Evolutionary conservation across 2,888 invertebrate species (phyloP).

Genomic region (Tetropium fuscum): DNA sequence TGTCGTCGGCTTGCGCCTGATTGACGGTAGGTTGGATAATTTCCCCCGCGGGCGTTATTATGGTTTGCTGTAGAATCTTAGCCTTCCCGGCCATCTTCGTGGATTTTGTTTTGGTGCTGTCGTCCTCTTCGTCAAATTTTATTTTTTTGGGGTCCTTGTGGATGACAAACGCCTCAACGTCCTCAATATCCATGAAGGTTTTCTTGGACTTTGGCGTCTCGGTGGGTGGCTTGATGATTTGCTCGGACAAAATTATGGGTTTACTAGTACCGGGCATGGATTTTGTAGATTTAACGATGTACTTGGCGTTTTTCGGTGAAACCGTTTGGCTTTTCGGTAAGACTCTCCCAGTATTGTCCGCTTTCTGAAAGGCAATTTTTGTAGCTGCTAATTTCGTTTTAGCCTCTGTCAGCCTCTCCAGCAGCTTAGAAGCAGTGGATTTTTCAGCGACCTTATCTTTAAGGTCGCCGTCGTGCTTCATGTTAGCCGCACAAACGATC

Average conservation of each 20-base stretch:
- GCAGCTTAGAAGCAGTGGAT: conserved; percentile 66
- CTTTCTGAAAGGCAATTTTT: not conserved
- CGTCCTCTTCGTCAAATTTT: conserved; percentile 29
- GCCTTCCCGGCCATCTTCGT: conserved; percentile 54
- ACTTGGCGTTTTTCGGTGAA: conserved; percentile 1
- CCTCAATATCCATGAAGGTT: conserved; percentile 57
- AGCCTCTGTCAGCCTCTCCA: conserved; percentile 67
- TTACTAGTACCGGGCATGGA: conserved; percentile 46
- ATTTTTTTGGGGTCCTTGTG: conserved; percentile 52
- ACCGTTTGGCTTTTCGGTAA: conserved; percentile 1
- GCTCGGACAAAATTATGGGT: conserved; percentile 62
- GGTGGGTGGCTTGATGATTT: conserved; percentile 58
- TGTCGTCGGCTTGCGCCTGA: conserved; percentile 56
- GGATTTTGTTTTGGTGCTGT: conserved; percentile 20
- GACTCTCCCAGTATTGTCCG: not conserved
- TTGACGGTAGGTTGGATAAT: conserved; percentile 46
- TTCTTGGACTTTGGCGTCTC: conserved; percentile 20
- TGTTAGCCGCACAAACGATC: conserved; percentile 44
- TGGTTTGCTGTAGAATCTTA: conserved; percentile 64
- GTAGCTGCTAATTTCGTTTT: conserved; percentile 30
- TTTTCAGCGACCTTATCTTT: conserved; percentile 60
- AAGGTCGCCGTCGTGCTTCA: conserved; percentile 30
- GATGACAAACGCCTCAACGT: conserved; percentile 63
- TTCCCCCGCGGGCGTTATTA: conserved; percentile 63
- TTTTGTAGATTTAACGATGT: conserved; percentile 10